A percentile compares a stretch with the other conserved stretches of the same genome.
phyloP scores from a whole-genome alignment of 2,888 invertebrate genomes.

The Psylliodes chrysocephalus region DNA sequence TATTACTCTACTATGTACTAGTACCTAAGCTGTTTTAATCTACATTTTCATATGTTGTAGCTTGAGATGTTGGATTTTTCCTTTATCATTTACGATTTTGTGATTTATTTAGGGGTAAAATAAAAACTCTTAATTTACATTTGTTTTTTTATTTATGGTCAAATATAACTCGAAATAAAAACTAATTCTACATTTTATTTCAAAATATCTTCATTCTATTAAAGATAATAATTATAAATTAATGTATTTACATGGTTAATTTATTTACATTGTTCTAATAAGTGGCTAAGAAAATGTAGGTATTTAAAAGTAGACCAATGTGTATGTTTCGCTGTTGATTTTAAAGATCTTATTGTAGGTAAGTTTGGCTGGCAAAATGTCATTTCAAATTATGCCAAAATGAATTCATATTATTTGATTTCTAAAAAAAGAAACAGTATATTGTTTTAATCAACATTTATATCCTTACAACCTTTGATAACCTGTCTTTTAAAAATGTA shows the following conservation, averaged over 20 bases:
- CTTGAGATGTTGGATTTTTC: conserved; percentile 1
- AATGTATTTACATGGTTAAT: conserved; percentile 26
- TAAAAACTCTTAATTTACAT: neutral
- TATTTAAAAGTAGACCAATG: too few relatives aligned
- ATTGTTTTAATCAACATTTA: too few relatives aligned
- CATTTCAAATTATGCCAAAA: too few relatives aligned
- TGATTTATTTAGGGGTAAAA: conserved; percentile 9
- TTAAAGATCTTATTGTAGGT: too few relatives aligned
- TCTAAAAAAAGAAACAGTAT: too few relatives aligned
- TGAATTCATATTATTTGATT: too few relatives aligned
- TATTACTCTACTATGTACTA: neutral
- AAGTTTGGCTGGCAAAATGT: too few relatives aligned
- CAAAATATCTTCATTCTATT: neutral
- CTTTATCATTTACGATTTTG: conserved; percentile 2
- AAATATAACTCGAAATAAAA: neutral
- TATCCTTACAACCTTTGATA: too few relatives aligned
- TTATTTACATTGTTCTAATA: too few relatives aligned
- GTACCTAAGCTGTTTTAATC: neutral
- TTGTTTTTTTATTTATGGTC: neutral
- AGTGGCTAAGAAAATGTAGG: too few relatives aligned
- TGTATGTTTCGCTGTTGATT: too few relatives aligned
- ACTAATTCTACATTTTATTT: neutral
- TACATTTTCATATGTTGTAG: conserved; percentile 7
- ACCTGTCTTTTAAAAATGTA: too few relatives aligned
- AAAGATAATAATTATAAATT: neutral